Base-by-base conservation (phyloP, 2,113 vertebrate species). In the Acinonyx jubatus region DNA sequence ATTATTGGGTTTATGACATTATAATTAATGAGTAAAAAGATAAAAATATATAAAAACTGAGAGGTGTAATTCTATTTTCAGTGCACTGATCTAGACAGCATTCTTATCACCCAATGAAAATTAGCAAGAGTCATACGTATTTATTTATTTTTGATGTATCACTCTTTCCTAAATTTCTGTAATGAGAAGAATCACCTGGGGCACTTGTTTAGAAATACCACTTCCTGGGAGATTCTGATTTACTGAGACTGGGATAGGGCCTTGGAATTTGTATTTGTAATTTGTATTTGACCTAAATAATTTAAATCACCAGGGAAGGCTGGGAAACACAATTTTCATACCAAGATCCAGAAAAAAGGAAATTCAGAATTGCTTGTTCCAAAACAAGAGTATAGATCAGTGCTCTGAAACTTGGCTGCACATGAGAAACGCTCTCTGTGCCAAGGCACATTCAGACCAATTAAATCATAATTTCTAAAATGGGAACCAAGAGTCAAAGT, bases 211-310 rank as follows among this genome's bases (percentile, higher is more conserved):
- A 66, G 74, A 86, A 92, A 95, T 68, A 41, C 38, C 41, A 91
- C 21, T 89, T 87, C 14, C 48, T 41, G 78, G 66, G 36, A 92
- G 16, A 92, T 74, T 94, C 33, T 97, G n/a, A 82, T 23, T 95
- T 92, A 73, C 18, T 66, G 21, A n/a, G 29, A 74, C 76, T 94
- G 13, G n/a, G 23, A 83, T 78, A 3, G 7, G 6, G 36, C 15
- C 19, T 16, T 94, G 41, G 8, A n/a, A 87, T 80, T 74, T 97
- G 23, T 82, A 36, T 68, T 87, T 65, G 63, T 94, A 52, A 45
- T 45, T 45, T 45, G 45, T 45, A 45, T 45, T 45, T 45, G 63
- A 55, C n/a, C 19, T 68, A 76, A 82, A 45, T 89, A 27, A 68
- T 66, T 91, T 79, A 85, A 63, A 41, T 57, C 23, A 96, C 3